Evolutionary conservation across 2,113 vertebrate species (phyloP).

Genomic region (Neolamprologus fasciatus): DNA sequence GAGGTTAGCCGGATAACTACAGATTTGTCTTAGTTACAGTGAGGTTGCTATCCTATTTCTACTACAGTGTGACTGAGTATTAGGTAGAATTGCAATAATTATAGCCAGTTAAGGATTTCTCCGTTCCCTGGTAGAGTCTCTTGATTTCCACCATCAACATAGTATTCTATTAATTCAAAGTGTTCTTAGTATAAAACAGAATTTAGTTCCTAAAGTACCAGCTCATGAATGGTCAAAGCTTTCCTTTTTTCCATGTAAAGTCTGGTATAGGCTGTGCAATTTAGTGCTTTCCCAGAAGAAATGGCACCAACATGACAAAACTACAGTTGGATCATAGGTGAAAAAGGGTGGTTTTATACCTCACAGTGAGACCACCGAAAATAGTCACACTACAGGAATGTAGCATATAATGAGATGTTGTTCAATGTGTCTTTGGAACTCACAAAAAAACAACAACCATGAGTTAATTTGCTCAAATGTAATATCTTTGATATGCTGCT

Average conservation of each 20-base stretch:
- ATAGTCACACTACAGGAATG: background rate
- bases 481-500: background rate
- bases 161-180: background rate
- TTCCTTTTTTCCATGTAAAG: background rate
- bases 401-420: background rate
- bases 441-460: background rate
- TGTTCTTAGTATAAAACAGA: background rate
- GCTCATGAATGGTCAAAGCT: background rate
- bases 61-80: background rate
- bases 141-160: background rate
- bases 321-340: background rate
- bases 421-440: background rate
- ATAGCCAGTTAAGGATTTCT: background rate
- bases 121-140: fast-evolving
- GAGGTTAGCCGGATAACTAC: fast-evolving
- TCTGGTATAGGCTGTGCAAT: background rate
- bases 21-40: background rate
- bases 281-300: background rate
- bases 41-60: background rate
- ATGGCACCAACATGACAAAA: background rate
- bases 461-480: fast-evolving
- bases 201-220: background rate
- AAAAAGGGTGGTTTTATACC: background rate
- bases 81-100: fast-evolving
- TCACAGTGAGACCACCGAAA: background rate